Conservation (phyloP, 2,797 vertebrate species). For the Liasis olivaceus region DNA sequence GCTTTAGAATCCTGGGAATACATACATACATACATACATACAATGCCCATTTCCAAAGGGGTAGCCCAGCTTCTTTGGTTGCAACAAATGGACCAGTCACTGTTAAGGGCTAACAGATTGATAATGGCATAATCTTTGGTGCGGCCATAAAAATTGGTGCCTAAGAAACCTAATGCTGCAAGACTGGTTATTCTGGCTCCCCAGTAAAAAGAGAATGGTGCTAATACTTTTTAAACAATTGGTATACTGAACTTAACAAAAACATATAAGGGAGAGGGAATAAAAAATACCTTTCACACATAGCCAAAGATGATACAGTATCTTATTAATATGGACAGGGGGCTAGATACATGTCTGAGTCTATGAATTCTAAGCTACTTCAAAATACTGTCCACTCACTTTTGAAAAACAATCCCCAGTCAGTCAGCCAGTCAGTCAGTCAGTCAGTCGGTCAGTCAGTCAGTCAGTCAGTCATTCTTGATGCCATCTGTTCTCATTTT, state of each 20-base stretch:
- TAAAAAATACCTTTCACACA: too few relatives aligned
- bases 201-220: neutral
- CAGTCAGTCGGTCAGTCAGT: neutral
- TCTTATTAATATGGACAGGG: neutral
- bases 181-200: neutral
- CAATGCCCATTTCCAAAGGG: neutral
- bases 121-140: neutral
- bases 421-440: fast-evolving
- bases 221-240: neutral
- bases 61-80: neutral
- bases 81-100: neutral
- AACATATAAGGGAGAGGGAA: neutral
- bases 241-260: neutral
- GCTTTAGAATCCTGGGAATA: neutral
- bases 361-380: neutral
- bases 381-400: neutral
- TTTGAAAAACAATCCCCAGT: neutral
- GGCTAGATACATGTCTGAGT: neutral
- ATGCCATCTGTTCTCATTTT: neutral
- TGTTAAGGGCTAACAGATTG: neutral
- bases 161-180: neutral
- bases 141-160: too few relatives aligned
- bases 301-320: neutral
- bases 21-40: neutral
- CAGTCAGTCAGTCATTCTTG: neutral